phyloP scores from a whole-genome alignment of 2,113 vertebrate species.

The Calidris pygmaea region DNA sequence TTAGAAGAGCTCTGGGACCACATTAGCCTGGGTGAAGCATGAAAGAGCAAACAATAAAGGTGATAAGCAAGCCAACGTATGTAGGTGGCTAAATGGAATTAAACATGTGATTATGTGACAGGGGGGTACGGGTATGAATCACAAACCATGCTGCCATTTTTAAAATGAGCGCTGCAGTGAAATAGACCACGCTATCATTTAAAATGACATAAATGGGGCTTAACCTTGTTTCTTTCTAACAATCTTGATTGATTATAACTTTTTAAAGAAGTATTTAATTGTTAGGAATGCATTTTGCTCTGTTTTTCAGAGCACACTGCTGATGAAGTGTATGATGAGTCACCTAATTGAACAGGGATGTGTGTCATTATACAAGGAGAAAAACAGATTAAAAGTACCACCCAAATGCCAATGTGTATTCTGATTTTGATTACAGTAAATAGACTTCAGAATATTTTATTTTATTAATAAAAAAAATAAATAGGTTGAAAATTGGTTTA shows the following conservation, averaged over 20 bases:
- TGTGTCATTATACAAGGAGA: slow-evolving; percentile 62
- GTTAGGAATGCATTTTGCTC: slow-evolving; percentile 37
- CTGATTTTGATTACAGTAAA: slow-evolving; percentile 32
- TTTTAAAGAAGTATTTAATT: slow-evolving; percentile 59
- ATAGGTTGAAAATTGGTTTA: background rate
- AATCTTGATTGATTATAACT: slow-evolving; percentile 25
- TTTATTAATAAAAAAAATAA: background rate
- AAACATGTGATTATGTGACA: background rate
- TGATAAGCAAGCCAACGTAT: slow-evolving; percentile 11
- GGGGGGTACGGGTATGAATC: slow-evolving; percentile 38
- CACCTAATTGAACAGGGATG: slow-evolving; percentile 66
- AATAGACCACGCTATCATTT: slow-evolving; percentile 42
- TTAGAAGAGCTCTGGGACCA: slow-evolving; percentile 2
- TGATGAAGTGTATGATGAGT: slow-evolving; percentile 62
- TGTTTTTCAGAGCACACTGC: slow-evolving; percentile 30
- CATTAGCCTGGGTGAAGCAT: background rate
- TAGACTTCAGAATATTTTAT: background rate
- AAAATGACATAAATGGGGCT: slow-evolving; percentile 1
- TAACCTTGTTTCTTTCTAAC: slow-evolving; percentile 44
- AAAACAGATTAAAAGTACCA: slow-evolving; percentile 50
- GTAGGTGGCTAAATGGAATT: slow-evolving; percentile 45
- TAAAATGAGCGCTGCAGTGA: background rate
- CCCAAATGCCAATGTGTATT: slow-evolving; percentile 11
- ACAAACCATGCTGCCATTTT: slow-evolving; percentile 17
- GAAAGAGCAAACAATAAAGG: slow-evolving; percentile 38